phyloP scores from a whole-genome alignment of 2,797 vertebrate species.

The Bryconaethiops microstoma region DNA sequence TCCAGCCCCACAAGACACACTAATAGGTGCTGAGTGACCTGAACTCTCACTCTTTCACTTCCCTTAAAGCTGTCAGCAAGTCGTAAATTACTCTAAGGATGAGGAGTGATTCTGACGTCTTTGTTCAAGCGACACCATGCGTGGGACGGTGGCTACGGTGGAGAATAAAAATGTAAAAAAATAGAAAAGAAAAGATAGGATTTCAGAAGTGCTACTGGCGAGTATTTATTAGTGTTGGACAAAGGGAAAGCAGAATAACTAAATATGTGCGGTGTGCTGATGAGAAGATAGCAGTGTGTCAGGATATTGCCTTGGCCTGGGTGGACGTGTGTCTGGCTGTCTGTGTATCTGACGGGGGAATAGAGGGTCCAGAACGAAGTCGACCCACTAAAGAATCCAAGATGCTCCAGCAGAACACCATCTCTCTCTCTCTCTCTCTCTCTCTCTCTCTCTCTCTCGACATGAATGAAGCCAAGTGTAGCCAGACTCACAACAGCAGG shows the following conservation, averaged over 20 bases:
- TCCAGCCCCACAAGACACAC: constrained; percentile 56
- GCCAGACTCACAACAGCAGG: constrained; percentile 10
- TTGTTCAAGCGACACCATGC: constrained; percentile 67
- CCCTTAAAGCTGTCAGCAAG: constrained; percentile 79
- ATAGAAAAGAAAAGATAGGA: not conserved
- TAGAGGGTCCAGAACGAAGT: constrained; percentile 53
- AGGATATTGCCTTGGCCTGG: constrained; percentile 66
- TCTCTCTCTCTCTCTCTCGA: no score
- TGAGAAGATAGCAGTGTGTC: constrained; percentile 63
- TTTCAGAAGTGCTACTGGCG: constrained; percentile 42
- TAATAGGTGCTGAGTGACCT: constrained; percentile 70
- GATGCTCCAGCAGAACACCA: not conserved
- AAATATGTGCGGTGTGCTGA: constrained; percentile 61
- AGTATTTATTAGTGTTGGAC: constrained; percentile 68
- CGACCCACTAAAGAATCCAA: constrained; percentile 40
- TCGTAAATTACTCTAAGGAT: constrained; percentile 77
- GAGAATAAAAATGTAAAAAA: constrained; percentile 31
- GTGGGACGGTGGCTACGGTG: constrained; percentile 54
- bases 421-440: constrained; percentile 22
- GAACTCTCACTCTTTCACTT: constrained; percentile 74
- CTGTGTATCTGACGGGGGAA: constrained; percentile 28
- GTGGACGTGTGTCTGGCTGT: constrained; percentile 41
- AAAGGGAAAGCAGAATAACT: constrained; percentile 60
- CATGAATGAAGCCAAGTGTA: constrained; percentile 13
- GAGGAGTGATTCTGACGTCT: constrained; percentile 69